Conservation (phyloP, 2,113 vertebrate genomes). For the Alouatta palliata region DNA sequence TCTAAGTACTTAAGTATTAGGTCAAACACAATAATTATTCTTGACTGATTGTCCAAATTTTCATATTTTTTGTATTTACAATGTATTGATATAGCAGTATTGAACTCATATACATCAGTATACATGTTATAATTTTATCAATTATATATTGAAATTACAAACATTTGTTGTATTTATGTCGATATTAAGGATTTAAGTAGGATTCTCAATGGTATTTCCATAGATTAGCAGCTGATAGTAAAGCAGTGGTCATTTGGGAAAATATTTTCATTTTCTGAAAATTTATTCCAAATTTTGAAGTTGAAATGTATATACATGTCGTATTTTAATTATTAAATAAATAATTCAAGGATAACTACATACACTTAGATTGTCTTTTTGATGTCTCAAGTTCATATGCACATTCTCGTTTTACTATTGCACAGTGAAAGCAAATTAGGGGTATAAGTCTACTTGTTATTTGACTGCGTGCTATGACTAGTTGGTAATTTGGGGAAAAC, state of each 20-base stretch:
- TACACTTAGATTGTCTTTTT: rapidly evolving
- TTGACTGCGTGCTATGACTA: background rate
- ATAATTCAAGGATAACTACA: background rate
- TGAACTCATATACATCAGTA: background rate
- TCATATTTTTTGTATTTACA: background rate
- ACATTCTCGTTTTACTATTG: background rate
- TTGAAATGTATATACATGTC: background rate
- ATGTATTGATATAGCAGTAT: background rate
- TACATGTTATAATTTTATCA: background rate
- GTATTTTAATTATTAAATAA: background rate
- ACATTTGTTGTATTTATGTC: background rate
- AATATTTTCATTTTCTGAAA: background rate
- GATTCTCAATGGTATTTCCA: background rate
- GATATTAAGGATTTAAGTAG: background rate
- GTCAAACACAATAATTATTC: background rate
- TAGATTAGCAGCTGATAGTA: background rate
- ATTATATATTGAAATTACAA: background rate
- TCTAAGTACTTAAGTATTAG: background rate
- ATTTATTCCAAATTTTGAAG: background rate
- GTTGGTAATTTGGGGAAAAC: background rate
- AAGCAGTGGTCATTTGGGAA: background rate
- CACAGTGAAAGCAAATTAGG: background rate
- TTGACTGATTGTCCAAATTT: slow-evolving; percentile 12
- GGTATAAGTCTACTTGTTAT: background rate
- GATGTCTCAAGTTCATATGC: background rate